Conservation (phyloP, 2,888 invertebrate genomes). For the Tachina fera region DNA sequence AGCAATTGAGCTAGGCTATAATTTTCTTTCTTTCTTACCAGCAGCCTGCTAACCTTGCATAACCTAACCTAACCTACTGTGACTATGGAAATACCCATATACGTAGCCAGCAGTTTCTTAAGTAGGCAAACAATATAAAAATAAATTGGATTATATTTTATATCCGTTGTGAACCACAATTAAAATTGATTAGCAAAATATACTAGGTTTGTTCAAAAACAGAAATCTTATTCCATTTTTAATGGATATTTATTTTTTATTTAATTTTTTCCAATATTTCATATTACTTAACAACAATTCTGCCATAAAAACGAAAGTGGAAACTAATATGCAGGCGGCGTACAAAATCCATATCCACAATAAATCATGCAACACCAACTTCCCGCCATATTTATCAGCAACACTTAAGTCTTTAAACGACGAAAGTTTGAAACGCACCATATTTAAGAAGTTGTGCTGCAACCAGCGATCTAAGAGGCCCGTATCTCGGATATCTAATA, state of each 20-base stretch:
- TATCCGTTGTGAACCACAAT: too few relatives aligned
- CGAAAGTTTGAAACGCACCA: constrained; percentile 57
- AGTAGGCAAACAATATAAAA: neutral
- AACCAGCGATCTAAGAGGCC: constrained; percentile 68
- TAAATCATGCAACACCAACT: constrained; percentile 47
- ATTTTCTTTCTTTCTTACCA: too few relatives aligned
- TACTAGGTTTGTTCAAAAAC: too few relatives aligned
- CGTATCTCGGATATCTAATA: constrained; percentile 58
- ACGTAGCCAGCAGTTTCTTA: neutral
- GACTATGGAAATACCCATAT: too few relatives aligned
- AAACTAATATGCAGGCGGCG: neutral
- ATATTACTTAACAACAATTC: constrained; percentile 32
- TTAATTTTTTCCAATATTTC: neutral
- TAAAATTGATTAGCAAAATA: too few relatives aligned
- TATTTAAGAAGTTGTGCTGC: constrained; percentile 53
- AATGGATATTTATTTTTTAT: neutral
- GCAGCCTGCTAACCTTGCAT: too few relatives aligned
- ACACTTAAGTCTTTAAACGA: constrained; percentile 57
- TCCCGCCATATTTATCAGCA: constrained; percentile 20
- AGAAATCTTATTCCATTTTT: too few relatives aligned
- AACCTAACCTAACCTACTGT: too few relatives aligned
- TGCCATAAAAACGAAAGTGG: constrained; percentile 17
- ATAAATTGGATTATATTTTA: neutral
- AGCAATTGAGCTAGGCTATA: too few relatives aligned
- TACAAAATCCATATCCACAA: constrained; percentile 65